Evolutionary conservation across 2,888 invertebrate genomes (phyloP).

Genomic region (Drosophila neoperkinsi): DNA sequence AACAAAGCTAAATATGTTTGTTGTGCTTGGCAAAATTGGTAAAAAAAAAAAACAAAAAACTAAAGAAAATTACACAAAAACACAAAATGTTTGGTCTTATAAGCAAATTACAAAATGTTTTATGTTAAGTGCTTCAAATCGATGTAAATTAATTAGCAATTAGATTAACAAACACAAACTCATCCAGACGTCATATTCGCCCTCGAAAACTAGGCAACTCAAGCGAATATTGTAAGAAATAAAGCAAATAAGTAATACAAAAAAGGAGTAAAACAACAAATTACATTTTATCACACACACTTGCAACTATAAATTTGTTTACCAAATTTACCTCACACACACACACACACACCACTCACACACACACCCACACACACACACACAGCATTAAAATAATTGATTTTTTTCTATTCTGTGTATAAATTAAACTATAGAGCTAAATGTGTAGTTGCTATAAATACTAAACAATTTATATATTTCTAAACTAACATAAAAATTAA

Average conservation of each 20-base stretch:
- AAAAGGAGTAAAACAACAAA: slow-evolving; percentile 5
- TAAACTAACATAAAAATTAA: slow-evolving; percentile 26
- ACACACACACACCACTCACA: slow-evolving; percentile 5
- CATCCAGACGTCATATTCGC: slow-evolving; percentile 27
- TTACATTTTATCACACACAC: slow-evolving; percentile 29
- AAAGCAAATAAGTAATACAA: slow-evolving; percentile 16
- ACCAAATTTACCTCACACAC: slow-evolving; percentile 85
- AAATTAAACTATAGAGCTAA: slow-evolving; percentile 39
- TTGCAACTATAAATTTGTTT: slow-evolving; percentile 67
- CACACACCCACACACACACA: slow-evolving; percentile 64
- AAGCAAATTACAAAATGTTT: slow-evolving; percentile 53
- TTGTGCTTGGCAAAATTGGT: slow-evolving; percentile 49
- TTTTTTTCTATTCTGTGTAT: slow-evolving; percentile 26
- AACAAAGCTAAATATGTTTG: slow-evolving; percentile 30
- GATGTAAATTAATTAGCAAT: slow-evolving; percentile 71
- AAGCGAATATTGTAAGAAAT: slow-evolving; percentile 39
- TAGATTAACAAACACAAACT: slow-evolving; percentile 23
- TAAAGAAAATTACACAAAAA: neutral
- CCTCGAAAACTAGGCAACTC: slow-evolving; percentile 10
- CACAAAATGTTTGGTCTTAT: slow-evolving; percentile 36
- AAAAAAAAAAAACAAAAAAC: slow-evolving; percentile 9
- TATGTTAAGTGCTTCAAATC: slow-evolving; percentile 68
- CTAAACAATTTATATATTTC: slow-evolving; percentile 11
- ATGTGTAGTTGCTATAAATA: slow-evolving; percentile 39
- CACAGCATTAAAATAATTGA: slow-evolving; percentile 10